Evolutionary conservation across 2,888 invertebrate genomes (phyloP).

Genomic region (Cyrtodaria siliqua): DNA sequence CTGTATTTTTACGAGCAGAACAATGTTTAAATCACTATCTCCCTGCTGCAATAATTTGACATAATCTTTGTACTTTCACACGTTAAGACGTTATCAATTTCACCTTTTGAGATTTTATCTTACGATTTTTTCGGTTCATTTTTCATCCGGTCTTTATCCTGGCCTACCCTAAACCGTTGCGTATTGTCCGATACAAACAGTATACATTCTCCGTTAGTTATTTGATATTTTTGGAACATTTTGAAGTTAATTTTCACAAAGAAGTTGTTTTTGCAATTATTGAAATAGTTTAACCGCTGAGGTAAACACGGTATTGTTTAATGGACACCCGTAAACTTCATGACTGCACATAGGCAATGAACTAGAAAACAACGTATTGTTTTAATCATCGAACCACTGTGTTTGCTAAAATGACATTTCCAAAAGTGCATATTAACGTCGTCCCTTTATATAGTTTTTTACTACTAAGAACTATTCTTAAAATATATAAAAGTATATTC

Average conservation of each 20-base stretch:
- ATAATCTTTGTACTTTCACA: constrained; percentile 57
- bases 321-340: too few relatives aligned
- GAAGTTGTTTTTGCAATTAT: too few relatives aligned
- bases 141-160: constrained; percentile 32
- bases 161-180: not conserved
- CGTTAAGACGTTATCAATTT: constrained; percentile 47
- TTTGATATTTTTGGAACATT: not conserved
- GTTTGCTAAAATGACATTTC: too few relatives aligned
- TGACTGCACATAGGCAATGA: not conserved
- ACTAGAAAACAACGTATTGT: not conserved
- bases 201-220: not conserved
- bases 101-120: constrained; percentile 51
- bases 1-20: constrained; percentile 18
- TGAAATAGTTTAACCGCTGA: too few relatives aligned
- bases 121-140: constrained; percentile 40
- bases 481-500: too few relatives aligned
- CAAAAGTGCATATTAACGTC: too few relatives aligned
- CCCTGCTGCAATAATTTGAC: constrained; percentile 49
- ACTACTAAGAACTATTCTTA: too few relatives aligned
- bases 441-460: too few relatives aligned
- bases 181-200: not conserved
- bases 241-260: too few relatives aligned
- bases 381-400: too few relatives aligned
- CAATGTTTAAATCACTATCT: constrained; percentile 38
- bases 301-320: too few relatives aligned